A percentile compares a stretch with the other conserved stretches of the same genome.
These are phyloP conservation scores for Dendrocopos noguchii DNA, from an alignment of 2,113 vertebrate species.

Conservation along the genomic window DNA sequence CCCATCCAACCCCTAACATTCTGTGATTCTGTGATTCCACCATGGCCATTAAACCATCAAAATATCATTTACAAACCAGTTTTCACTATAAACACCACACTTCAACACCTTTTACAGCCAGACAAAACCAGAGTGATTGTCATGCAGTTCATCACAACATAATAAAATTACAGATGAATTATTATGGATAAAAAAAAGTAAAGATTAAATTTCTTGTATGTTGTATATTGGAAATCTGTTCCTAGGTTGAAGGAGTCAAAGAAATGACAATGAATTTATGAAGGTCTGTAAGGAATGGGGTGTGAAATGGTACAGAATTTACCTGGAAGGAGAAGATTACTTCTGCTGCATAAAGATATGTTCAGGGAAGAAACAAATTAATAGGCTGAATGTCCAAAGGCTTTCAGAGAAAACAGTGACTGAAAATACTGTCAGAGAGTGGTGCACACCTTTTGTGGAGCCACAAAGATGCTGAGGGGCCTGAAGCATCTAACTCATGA, in stretches of 20 bases:
- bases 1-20: no score
- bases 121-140: background rate
- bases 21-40: no score
- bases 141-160: constrained; percentile 3
- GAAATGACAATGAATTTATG: constrained; percentile 42
- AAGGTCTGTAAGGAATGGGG: constrained; percentile 28
- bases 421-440: background rate
- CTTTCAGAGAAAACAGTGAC: background rate
- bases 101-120: background rate
- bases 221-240: background rate
- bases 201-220: background rate
- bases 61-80: background rate
- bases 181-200: background rate
- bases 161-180: background rate
- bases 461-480: no score
- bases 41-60: no score
- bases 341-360: constrained; percentile 65
- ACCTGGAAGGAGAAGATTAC: constrained; percentile 61
- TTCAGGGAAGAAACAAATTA: constrained; percentile 63
- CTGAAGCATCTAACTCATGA: no score
- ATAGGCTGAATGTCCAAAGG: constrained; percentile 21
- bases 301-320: constrained; percentile 44
- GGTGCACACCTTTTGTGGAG: background rate
- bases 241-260: background rate
- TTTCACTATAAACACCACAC: background rate